These are phyloP conservation scores for Nudaria mundana DNA, from an alignment of 2,888 invertebrate species.

Conservation along the genomic window DNA sequence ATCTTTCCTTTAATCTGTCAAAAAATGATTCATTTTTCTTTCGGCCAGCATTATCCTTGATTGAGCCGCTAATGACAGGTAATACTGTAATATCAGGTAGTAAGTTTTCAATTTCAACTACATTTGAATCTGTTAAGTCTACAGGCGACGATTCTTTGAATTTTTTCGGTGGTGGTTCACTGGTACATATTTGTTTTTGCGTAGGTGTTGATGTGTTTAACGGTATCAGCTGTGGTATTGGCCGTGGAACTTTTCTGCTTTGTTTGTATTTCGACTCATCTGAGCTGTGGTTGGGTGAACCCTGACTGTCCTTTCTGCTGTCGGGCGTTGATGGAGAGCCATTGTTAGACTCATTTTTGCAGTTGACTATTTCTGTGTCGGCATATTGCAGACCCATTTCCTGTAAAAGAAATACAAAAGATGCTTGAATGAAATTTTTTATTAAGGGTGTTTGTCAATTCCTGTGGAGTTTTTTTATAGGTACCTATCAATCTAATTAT, in stretches of 20 bases:
- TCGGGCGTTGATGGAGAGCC: conserved; percentile 45
- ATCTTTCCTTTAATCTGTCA: conserved; percentile 89
- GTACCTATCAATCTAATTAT: too few relatives aligned
- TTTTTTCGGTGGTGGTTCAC: conserved; percentile 70
- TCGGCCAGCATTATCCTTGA: conserved; percentile 55
- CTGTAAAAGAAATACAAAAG: conserved; percentile 50
- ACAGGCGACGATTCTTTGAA: conserved; percentile 51
- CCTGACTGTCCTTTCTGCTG: conserved; percentile 46
- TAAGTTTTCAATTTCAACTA: conserved; percentile 40
- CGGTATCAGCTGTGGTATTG: conserved; percentile 89
- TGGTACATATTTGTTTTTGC: conserved; percentile 55
- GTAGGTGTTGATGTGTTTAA: conserved; percentile 77
- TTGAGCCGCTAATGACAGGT: conserved; percentile 41
- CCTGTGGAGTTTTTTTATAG: too few relatives aligned
- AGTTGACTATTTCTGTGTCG: conserved; percentile 62
- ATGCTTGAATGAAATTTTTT: not conserved
- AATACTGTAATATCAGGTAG: conserved; percentile 54
- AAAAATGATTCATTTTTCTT: conserved; percentile 90
- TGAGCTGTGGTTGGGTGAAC: conserved; percentile 40
- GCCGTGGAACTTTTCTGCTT: conserved; percentile 74
- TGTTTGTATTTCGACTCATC: conserved; percentile 60
- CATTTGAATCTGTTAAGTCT: conserved; percentile 26
- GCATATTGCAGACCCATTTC: conserved; percentile 66
- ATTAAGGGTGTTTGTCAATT: too few relatives aligned
- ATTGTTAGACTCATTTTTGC: conserved; percentile 72